Evolutionary conservation across 2,797 vertebrate species (phyloP).

Genomic region (Hirundo rustica): DNA sequence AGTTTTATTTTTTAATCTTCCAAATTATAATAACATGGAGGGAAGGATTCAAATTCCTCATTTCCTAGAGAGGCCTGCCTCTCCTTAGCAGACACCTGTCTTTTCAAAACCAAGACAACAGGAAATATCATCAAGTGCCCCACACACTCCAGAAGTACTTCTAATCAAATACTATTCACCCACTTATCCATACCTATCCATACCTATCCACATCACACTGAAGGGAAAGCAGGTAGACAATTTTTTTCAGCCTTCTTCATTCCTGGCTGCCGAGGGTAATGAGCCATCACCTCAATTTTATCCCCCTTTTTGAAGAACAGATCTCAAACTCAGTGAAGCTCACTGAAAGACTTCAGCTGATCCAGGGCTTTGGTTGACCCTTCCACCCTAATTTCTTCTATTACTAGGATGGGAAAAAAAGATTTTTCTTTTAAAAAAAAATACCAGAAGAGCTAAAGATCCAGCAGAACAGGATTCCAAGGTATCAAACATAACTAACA

Average conservation of each 20-base stretch:
- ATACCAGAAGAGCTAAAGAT: not conserved
- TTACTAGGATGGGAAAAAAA: not conserved
- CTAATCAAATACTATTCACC: not conserved
- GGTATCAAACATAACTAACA: not conserved
- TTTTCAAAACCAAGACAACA: too few species aligned
- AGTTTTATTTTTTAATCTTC: too few species aligned
- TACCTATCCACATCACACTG: not conserved
- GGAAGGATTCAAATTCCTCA: too few species aligned
- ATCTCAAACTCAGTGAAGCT: not conserved
- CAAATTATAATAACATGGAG: too few species aligned
- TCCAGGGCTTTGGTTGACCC: not conserved
- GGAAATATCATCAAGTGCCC: too few species aligned
- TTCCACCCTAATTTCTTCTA: not conserved
- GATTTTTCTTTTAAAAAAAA: not conserved
- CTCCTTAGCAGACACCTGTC: too few species aligned
- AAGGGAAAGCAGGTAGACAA: not conserved
- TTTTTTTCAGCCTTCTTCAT: not conserved
- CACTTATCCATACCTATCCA: too few species aligned
- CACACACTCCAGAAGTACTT: not conserved
- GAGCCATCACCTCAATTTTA: not conserved
- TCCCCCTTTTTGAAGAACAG: not conserved
- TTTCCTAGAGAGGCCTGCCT: too few species aligned
- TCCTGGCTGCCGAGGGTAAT: rapidly evolving
- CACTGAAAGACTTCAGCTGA: not conserved
- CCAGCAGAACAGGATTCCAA: not conserved